Conservation (phyloP, 2,797 vertebrate species). For the Valencia hispanica region DNA sequence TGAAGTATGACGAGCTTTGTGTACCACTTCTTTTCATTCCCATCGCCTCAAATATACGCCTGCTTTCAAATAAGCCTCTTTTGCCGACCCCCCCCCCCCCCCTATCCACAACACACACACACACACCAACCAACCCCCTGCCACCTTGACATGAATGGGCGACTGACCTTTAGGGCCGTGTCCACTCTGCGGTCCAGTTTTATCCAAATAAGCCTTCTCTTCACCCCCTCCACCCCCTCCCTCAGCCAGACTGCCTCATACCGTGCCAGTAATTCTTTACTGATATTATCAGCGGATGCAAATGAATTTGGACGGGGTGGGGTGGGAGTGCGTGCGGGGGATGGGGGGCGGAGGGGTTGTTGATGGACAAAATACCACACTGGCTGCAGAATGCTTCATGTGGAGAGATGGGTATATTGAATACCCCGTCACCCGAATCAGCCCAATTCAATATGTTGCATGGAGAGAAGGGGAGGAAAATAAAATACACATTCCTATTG, state of each 20-base stretch:
- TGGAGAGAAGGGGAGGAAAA: slow-evolving; percentile 11
- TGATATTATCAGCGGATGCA: slow-evolving; percentile 85
- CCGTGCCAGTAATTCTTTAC: slow-evolving; percentile 80
- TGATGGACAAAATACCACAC: slow-evolving; percentile 75
- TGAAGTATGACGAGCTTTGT: slow-evolving; percentile 80
- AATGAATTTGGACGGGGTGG: slow-evolving; percentile 76
- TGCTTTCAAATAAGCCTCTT: slow-evolving; percentile 80
- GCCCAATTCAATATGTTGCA: slow-evolving; percentile 72
- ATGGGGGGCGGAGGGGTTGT: slow-evolving; percentile 45
- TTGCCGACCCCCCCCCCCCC: slow-evolving; percentile 65
- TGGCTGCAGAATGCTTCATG: slow-evolving; percentile 70
- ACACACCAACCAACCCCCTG: slow-evolving; percentile 47
- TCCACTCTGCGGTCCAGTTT: slow-evolving; percentile 81
- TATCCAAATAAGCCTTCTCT: slow-evolving; percentile 73
- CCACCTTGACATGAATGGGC: slow-evolving; percentile 79
- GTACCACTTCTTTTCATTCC: slow-evolving; percentile 79
- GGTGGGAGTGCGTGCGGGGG: slow-evolving; percentile 25
- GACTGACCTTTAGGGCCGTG: slow-evolving; percentile 80
- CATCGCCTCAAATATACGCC: slow-evolving; percentile 72
- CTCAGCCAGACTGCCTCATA: slow-evolving; percentile 52
- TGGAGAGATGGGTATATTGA: slow-evolving; percentile 75
- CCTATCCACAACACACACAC: slow-evolving; percentile 57
- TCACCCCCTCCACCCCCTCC: slow-evolving; percentile 35
- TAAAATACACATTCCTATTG: slow-evolving; percentile 66
- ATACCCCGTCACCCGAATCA: slow-evolving; percentile 65